Conservation (phyloP, 2,797 vertebrate species). For the Otolemur crassicaudatus region DNA sequence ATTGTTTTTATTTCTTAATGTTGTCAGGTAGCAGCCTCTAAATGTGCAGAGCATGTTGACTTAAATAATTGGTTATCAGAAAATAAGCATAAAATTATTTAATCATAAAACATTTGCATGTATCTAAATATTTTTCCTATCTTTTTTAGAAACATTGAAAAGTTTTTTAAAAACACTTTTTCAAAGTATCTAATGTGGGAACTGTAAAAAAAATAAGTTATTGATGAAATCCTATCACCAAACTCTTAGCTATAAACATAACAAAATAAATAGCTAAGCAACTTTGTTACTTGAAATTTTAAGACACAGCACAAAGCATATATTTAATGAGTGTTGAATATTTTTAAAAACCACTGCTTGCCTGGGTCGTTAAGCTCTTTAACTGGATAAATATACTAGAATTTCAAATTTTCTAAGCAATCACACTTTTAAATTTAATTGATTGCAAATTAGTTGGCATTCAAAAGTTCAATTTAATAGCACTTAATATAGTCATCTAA, state of each 20-base stretch:
- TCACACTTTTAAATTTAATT: conserved; percentile 1
- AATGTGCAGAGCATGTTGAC: neutral
- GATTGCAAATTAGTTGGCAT: neutral
- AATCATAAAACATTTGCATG: conserved; percentile 57
- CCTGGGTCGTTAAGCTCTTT: conserved; percentile 25
- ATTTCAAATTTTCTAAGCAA: neutral
- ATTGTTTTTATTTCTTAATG: conserved; percentile 30
- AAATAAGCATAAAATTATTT: conserved; percentile 54
- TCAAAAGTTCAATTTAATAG: neutral
- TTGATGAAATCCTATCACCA: conserved; percentile 22
- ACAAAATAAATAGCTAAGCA: conserved; percentile 46
- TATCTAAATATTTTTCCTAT: conserved; percentile 50
- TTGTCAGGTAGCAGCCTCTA: conserved; percentile 35
- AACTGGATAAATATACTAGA: neutral
- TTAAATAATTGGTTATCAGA: conserved; percentile 36
- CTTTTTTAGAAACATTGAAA: conserved; percentile 24
- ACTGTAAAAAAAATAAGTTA: conserved; percentile 58
- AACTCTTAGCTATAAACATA: conserved; percentile 33
- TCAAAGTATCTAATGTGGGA: conserved; percentile 32
- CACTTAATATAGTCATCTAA: neutral
- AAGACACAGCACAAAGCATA: conserved; percentile 18
- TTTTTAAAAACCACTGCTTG: neutral
- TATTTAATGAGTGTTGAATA: neutral
- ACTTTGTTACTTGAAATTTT: conserved; percentile 56
- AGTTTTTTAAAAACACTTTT: neutral